Base-by-base conservation (phyloP, 1,140 invertebrate genomes). In the Heliconius hewitsoni region DNA sequence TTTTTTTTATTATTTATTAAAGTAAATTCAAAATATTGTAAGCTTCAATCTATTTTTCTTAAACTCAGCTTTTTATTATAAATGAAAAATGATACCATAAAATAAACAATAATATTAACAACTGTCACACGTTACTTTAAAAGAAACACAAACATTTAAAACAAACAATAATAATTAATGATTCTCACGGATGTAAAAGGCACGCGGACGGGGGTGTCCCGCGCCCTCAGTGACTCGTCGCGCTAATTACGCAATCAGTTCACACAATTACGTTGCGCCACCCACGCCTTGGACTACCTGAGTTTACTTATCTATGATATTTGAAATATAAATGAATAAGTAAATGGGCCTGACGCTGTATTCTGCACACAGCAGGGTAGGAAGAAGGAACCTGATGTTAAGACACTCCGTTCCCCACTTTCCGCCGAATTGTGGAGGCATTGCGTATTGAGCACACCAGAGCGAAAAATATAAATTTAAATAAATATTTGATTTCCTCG, bases 171-270 rank as follows among this genome's bases (percentile, higher is more conserved):
- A 80, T 86, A 90, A 90, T 90, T 93, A 92, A 90, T 91, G 82
- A 85, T 77, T 94, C 91, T 87, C 91, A 94, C 90, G 92, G 89
- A 87, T 90, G 85, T 85, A 87, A 88, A 86, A 80, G 83, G 77
- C 82, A 77, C 74, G 13, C 11, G 46, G 74, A 6, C 18, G 6
- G 50, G 78, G 78, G 82, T 76, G 77, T 89, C 91, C 90, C 91
- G 90, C 90, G 91, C 91, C 90, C 93, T 87, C 87, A 73, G 83
- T 84, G 87, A 87, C 87, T 89, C 85, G 86, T 87, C 87, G 90
- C 88, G 89, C 90, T 93, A 94, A 93, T 94, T 93, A 93, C 83
- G 81, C 88, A 90, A 91, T 91, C 89, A 92, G 91, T 94, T 94
- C 93, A 90, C 93, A 94, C 91, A 93, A 93, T 93, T 93, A 93